Base-by-base conservation (phyloP, 30 jellyfish, hydroid and myxozoan genomes). In the Pseudorhiza aurosa region DNA sequence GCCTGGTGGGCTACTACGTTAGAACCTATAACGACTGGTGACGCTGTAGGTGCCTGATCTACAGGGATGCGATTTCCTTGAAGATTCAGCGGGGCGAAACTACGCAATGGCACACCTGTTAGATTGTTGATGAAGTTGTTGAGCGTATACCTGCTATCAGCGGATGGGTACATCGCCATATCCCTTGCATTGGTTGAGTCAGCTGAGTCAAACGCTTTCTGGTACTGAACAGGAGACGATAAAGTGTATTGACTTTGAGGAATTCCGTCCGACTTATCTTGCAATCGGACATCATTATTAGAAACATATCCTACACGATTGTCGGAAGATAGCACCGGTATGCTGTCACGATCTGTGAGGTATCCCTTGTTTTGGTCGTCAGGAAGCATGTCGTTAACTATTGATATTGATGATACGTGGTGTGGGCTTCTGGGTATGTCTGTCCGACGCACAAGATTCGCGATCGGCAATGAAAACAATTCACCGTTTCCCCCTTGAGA, bases 301-400 rank as follows among this genome's bases (percentile, higher is more conserved):
- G 58, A 7, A 30, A 33, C 9, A n/a, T 64, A 64, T 30, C 58
- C 77, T 12, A 28, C 15, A 35, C 35, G 86, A 2, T 35, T 46
- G 59, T 73, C 65, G 37, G 73, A 8, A 3, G 74, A 1, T 35
- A 73, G 21, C 5, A 17, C 5, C 29, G 83, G 84, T 11, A 80
- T 65, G 4, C 60, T 44, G 35, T 65, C 84, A 8, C 91, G 91
- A 27, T 70, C 77, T 1, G 83, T 37, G 31, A 62, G 72, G 45
- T 80, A 65, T 29, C 37, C 72, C 24, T 46, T 29, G 39, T 8
- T 57, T 73, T 44, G 57, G 12, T 68, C 68, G 35, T 67, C 83
- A 1, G 91, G 75, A 11, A 65, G 49, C 91, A 80, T 80, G 45
- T 80, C 91, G 27, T 80, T 80, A 11, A 80, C 72, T 11, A 80